These are phyloP conservation scores for Enteromius paludinosus DNA, from an alignment of 2,797 vertebrate genomes.

Conservation along the genomic window DNA sequence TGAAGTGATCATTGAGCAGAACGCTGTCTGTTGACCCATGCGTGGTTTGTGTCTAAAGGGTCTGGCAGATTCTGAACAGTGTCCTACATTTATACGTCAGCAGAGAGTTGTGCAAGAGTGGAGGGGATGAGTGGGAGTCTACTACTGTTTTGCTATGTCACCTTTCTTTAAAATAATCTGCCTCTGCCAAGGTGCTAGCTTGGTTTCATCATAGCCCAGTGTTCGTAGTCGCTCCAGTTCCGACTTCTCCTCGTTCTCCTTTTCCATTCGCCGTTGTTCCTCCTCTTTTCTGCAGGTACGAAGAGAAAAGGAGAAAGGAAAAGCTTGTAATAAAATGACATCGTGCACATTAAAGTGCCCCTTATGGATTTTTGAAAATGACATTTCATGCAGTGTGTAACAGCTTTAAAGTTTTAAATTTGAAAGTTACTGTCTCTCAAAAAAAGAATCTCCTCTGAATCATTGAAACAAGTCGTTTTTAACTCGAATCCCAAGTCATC, in stretches of 20 bases:
- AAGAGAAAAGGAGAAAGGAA: background rate
- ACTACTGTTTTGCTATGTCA: conserved; percentile 91
- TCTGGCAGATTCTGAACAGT: conserved; percentile 53
- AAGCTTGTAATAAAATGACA: background rate
- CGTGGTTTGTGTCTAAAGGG: conserved; percentile 32
- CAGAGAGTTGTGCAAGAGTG: conserved; percentile 28
- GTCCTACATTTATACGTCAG: conserved; percentile 20
- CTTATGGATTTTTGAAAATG: too few relatives aligned
- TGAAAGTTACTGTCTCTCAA: too few relatives aligned
- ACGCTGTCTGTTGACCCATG: background rate
- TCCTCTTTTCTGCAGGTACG: conserved; percentile 85
- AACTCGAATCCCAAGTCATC: too few relatives aligned
- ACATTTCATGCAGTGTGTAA: too few relatives aligned
- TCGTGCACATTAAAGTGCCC: background rate
- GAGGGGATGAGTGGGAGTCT: conserved; percentile 29
- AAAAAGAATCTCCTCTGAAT: too few relatives aligned
- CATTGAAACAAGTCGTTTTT: too few relatives aligned
- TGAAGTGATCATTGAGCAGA: background rate
- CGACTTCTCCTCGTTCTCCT: conserved; percentile 86
- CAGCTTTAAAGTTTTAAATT: too few relatives aligned
- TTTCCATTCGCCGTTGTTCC: conserved; percentile 82
- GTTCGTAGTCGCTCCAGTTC: conserved; percentile 92
- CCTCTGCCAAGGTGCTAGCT: conserved; percentile 96
- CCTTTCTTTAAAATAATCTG: conserved; percentile 98
- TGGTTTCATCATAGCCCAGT: conserved; percentile 94